Evolutionary conservation across 2,888 invertebrate species (phyloP), one percentile per base, ranked within the genome.

Genomic region (Tinea semifulvella): DNA sequence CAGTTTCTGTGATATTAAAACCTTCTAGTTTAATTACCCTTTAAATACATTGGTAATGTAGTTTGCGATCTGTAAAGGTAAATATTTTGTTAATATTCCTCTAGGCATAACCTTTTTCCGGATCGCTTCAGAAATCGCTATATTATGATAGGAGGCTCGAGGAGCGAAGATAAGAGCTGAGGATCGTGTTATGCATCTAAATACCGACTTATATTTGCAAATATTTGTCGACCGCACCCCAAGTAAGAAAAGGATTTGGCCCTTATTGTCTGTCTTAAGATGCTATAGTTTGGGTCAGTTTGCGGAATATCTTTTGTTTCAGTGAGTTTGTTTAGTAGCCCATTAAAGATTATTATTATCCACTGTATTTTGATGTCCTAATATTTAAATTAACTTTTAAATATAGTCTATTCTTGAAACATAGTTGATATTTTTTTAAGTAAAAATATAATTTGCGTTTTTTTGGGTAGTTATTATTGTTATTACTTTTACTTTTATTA

Each of bases 131-230:
- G 31, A 13, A 31, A 31, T 31, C 31, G 31, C 18, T 18, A 36
- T 36, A 76, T 76, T 75, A 74, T 71, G 75, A 75, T 75, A 73
- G 71, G 66, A 68, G 68, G 65, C 62, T 54, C 60, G 60, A 60
- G 61, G 58, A 62, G 56, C 2, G 20, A 61, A 60, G 63, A 63
- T 48, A 60, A 58, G 62, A 64, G 61, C 61, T 61, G 63, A 57
- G 61, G 70, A 68, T 71, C 77, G 75, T 76, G 77, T 72, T 70
- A 65, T 59, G 77, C 76, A 77, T 79, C 72, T 72, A 74, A 77
- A 79, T 77, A 74, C 67, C 72, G 72, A 70, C 72, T 77, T 79
- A 77, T 74, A 70, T 75, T 72, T 70, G 72, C 75, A 75, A 79
- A 80, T 76, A 80, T 80, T 79, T 73, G 62, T 65, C 61, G 59